Evolutionary conservation across 1,140 invertebrate species (phyloP).

Genomic region (Chironomus tepperi): DNA sequence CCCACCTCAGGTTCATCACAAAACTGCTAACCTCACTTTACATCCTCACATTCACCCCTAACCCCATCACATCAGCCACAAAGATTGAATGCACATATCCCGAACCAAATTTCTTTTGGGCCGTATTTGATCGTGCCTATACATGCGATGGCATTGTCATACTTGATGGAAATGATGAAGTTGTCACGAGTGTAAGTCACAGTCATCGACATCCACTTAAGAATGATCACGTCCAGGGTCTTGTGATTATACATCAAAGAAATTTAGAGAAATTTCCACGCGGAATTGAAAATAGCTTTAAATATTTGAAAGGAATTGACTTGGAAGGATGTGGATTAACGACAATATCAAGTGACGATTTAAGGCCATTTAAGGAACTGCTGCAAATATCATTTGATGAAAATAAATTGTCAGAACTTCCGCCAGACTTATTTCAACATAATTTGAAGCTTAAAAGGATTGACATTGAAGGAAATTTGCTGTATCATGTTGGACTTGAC

Average conservation of each 20-base stretch:
- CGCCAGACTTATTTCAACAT: neutral
- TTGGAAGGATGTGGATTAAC: conserved; percentile 4
- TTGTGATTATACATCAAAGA: neutral
- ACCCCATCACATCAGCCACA: too few species aligned
- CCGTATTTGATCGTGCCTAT: too few species aligned
- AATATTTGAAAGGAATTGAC: neutral
- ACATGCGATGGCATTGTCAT: too few species aligned
- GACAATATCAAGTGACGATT: neutral
- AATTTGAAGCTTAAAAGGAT: neutral
- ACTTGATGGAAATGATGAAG: too few species aligned
- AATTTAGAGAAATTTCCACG: neutral
- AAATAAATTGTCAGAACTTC: neutral
- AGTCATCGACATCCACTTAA: neutral
- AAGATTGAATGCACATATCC: too few species aligned
- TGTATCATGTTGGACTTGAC: neutral
- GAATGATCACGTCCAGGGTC: neutral
- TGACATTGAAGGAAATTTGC: neutral
- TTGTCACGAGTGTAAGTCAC: too few species aligned
- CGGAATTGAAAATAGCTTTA: neutral
- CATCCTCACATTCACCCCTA: too few species aligned
- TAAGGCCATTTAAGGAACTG: neutral
- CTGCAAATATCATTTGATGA: neutral
- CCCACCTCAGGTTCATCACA: too few species aligned
- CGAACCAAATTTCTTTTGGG: too few species aligned
- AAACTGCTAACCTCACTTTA: too few species aligned